These are phyloP conservation scores for Beaufortia kweichowensis DNA, from an alignment of 2,113 vertebrate genomes.

Conservation along the genomic window DNA sequence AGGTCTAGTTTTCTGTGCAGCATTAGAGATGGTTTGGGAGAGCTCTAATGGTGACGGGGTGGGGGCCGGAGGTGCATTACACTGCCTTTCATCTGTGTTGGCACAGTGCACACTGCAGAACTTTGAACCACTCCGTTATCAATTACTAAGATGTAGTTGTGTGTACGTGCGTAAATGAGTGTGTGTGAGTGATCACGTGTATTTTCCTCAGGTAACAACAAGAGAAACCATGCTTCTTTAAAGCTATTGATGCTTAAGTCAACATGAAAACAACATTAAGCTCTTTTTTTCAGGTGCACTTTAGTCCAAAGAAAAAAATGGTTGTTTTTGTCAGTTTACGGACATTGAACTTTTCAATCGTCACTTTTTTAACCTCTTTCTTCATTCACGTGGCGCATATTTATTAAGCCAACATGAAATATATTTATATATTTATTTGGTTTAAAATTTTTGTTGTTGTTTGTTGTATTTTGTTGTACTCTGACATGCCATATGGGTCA, in stretches of 20 bases:
- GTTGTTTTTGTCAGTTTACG: too few relatives aligned
- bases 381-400: too few relatives aligned
- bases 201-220: background rate
- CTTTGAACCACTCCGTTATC: slow-evolving; percentile 64
- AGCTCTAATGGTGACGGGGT: slow-evolving; percentile 53
- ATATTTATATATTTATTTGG: too few relatives aligned
- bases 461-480: too few relatives aligned
- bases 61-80: slow-evolving; percentile 61
- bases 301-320: too few relatives aligned
- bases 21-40: background rate
- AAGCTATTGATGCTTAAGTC: background rate
- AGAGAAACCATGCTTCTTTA: background rate
- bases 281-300: too few relatives aligned
- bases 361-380: too few relatives aligned
- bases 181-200: background rate
- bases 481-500: too few relatives aligned
- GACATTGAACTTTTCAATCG: too few relatives aligned
- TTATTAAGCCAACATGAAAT: too few relatives aligned
- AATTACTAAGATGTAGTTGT: slow-evolving; percentile 54
- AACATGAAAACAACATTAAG: too few relatives aligned
- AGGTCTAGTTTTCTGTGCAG: background rate
- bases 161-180: slow-evolving; percentile 33
- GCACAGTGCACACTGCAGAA: slow-evolving; percentile 53
- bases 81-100: slow-evolving; percentile 63
- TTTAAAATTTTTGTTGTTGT: too few relatives aligned